Conservation (phyloP, 2,113 vertebrate genomes). For the Notarius lentiginosus region DNA sequence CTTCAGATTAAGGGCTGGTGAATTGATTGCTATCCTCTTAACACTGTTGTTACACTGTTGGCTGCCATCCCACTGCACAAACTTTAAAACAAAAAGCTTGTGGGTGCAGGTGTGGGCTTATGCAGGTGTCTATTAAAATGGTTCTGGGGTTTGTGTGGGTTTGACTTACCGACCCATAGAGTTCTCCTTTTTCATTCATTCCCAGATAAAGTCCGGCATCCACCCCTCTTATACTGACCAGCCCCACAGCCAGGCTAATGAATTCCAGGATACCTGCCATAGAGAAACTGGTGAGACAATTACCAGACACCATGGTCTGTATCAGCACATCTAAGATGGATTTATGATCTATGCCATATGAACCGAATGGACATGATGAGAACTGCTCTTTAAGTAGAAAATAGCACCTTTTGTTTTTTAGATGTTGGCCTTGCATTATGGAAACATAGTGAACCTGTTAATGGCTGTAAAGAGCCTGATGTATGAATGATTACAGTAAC, state of each 20-base stretch:
- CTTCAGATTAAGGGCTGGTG: conserved; percentile 25
- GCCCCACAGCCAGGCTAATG: conserved; percentile 97
- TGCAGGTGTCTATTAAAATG: conserved; percentile 13
- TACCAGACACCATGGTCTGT: conserved; percentile 28
- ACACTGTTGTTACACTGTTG: conserved; percentile 21
- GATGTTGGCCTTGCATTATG: conserved; percentile 2
- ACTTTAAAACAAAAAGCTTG: conserved; percentile 25
- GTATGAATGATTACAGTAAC: background rate
- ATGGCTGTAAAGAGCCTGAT: conserved; percentile 2
- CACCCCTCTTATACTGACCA: conserved; percentile 98
- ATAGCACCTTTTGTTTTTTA: conserved; percentile 24
- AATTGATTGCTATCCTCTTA: conserved; percentile 24
- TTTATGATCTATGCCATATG: conserved; percentile 19
- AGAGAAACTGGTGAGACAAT: conserved; percentile 52
- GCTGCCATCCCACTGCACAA: conserved; percentile 22
- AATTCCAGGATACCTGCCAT: conserved; percentile 95
- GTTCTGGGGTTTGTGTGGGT: conserved; percentile 24
- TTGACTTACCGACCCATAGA: conserved; percentile 97
- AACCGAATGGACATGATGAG: background rate
- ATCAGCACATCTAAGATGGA: conserved; percentile 32
- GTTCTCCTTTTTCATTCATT: conserved; percentile 97
- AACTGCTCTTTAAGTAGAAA: conserved; percentile 5
- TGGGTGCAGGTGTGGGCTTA: conserved; percentile 25
- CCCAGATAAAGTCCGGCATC: conserved; percentile 96
- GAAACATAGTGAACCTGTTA: conserved; percentile 6